Base-by-base conservation (phyloP, 2,113 vertebrate species). In the Lasiurus borealis region DNA sequence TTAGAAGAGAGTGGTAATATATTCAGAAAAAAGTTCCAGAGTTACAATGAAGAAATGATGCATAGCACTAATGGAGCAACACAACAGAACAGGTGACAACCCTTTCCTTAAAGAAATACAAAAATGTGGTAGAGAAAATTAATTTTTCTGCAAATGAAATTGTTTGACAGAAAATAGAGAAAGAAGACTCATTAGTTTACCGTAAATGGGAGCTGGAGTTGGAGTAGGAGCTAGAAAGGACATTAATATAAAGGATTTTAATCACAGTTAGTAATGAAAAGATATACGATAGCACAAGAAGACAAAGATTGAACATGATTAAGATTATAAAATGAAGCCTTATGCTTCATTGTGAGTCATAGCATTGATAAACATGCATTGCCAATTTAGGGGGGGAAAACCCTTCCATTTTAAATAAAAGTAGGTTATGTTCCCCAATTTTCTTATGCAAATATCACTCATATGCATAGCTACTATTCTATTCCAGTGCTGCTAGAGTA, bases 201-300 rank as follows among this genome's bases (percentile, higher is more conserved):
- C 99, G 98, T 99, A 98, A 98, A 98, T 97, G 96, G 99, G 97
- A 98, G 99, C 98, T 98, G 99, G 99, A 98, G 99, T 98, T 97
- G 99, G 99, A 94, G 99, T 98, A 98, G 99, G 98, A 98, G 99
- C 99, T 99, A 99, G 97, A 99, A 98, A 98, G 98, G 97, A 98
- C 94, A 98, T 98, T 98, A 98, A 99, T 98, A 98, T 98, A 98
- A 97, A 98, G 97, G 97, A 98, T 98, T 99, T 97, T 98, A 99
- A 98, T 98, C 97, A 98, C 93, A 97, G 98, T 99, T 98, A 99
- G 98, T 98, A 96, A 95, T 91, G 86, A 93, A 97, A 94, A 98
- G 93, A 96, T 97, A 96, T 25, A 97, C 93, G 96, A 96, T 59
- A 94, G 31, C 96, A 83, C 66, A 97, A 95, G 94, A 76, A 96